Percentiles rank a stretch among this genome's conserved stretches.
phyloP scores from a whole-genome alignment of 2,888 invertebrate species.

The Synergus umbraculus region DNA sequence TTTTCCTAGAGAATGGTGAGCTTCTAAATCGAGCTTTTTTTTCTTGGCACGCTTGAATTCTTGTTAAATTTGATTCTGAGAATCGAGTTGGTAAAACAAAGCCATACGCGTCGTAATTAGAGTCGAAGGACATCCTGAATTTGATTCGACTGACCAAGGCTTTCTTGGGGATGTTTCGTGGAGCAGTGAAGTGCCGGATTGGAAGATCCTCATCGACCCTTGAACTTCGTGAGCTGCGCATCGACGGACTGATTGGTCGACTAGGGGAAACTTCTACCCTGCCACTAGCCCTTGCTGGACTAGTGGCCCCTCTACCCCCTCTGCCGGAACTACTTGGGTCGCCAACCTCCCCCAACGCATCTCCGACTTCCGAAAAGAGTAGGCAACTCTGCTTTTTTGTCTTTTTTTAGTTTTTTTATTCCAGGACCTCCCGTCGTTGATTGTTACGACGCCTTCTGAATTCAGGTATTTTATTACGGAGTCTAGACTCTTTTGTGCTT shows the following conservation, averaged over 20 bases:
- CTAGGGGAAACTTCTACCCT: slow-evolving; percentile 64
- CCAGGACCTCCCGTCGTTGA: slow-evolving; percentile 27
- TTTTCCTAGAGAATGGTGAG: slow-evolving; percentile 21
- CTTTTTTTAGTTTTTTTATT: slow-evolving; percentile 26
- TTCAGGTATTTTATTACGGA: slow-evolving; percentile 32
- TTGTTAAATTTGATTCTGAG: slow-evolving; percentile 18
- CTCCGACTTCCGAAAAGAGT: slow-evolving; percentile 67
- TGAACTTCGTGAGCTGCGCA: slow-evolving; percentile 63
- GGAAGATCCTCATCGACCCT: slow-evolving; percentile 64
- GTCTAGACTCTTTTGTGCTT: background rate
- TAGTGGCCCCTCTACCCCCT: slow-evolving; percentile 63
- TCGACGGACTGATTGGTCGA: slow-evolving; percentile 63
- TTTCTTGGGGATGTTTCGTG: slow-evolving; percentile 49
- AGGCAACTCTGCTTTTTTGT: slow-evolving; percentile 51
- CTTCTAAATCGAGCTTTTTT: slow-evolving; percentile 9
- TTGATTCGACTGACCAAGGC: slow-evolving; percentile 49
- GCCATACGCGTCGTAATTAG: slow-evolving; percentile 10
- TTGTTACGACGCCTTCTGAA: slow-evolving; percentile 5
- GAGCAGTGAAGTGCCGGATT: slow-evolving; percentile 57
- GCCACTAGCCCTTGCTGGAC: slow-evolving; percentile 63
- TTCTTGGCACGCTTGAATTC: slow-evolving; percentile 27
- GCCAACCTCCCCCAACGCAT: slow-evolving; percentile 65
- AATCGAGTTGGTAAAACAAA: slow-evolving; percentile 30
- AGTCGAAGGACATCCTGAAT: slow-evolving; percentile 31
- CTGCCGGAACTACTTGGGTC: slow-evolving; percentile 65